phyloP scores from a whole-genome alignment of 2,113 vertebrate species.

The Diadophis punctatus region DNA sequence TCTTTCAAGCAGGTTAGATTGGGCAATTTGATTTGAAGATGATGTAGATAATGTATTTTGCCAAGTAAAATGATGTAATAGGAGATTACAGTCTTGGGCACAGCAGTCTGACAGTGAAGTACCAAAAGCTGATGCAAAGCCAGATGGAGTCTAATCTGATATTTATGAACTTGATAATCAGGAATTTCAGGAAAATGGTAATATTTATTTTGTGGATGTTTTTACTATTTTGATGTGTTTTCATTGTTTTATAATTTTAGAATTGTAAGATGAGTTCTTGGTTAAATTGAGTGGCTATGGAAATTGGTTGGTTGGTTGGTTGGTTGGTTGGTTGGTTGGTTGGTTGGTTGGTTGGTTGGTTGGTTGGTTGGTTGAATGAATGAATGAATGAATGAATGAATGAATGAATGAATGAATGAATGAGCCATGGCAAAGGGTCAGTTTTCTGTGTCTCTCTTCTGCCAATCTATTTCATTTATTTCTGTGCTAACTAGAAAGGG shows the following conservation, averaged over 20 bases:
- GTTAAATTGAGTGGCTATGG: too few species aligned
- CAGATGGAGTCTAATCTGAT: not conserved
- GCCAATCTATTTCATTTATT: not conserved
- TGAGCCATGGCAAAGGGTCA: not conserved
- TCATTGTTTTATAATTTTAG: not conserved
- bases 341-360: too few species aligned
- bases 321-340: accelerated
- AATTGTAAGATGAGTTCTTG: not conserved
- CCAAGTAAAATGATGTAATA: not conserved
- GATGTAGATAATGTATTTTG: not conserved
- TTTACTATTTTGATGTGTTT: not conserved
- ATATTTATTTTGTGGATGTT: not conserved
- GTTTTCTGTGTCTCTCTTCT: not conserved
- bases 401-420: too few species aligned
- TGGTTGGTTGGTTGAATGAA: too few species aligned
- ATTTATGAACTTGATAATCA: not conserved
- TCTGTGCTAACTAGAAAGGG: not conserved
- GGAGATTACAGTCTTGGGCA: not conserved
- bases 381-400: too few species aligned
- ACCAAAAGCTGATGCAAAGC: not conserved
- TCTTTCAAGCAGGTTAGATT: not conserved
- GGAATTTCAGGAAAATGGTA: not conserved
- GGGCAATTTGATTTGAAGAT: not conserved
- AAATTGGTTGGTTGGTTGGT: too few species aligned
- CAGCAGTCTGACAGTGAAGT: not conserved